phyloP scores from a whole-genome alignment of 2,888 invertebrate genomes.

The Tinea trinotella region DNA sequence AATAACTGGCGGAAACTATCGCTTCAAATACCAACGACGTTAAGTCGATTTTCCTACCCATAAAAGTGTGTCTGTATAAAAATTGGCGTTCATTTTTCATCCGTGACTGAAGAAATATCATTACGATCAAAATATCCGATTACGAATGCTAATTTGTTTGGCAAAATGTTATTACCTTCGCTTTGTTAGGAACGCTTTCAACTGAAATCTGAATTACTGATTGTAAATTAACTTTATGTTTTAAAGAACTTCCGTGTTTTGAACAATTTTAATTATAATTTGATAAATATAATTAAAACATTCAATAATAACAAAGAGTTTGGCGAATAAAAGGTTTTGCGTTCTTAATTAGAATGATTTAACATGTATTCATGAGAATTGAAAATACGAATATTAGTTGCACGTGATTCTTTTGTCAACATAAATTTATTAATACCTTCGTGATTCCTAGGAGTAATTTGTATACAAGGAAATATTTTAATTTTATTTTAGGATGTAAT shows the following conservation, averaged over 20 bases:
- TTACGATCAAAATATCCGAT: conserved; percentile 16
- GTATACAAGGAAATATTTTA: too few species aligned
- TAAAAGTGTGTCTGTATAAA: background rate
- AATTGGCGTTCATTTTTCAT: conserved; percentile 2
- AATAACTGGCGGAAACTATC: background rate
- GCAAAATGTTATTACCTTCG: conserved; percentile 12
- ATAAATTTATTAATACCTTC: too few species aligned
- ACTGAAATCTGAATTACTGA: conserved; percentile 9
- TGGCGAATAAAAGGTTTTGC: background rate
- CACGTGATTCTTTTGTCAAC: too few species aligned
- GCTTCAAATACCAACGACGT: background rate
- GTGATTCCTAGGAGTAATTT: too few species aligned
- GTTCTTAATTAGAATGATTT: too few species aligned
- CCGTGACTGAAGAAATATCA: conserved; percentile 15
- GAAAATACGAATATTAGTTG: too few species aligned
- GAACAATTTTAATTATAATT: background rate
- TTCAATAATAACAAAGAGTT: too few species aligned
- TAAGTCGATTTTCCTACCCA: background rate
- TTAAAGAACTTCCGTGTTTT: background rate
- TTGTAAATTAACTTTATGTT: conserved; percentile 6
- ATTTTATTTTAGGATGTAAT: too few species aligned
- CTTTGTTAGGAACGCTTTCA: conserved; percentile 3
- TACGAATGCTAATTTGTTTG: conserved; percentile 15
- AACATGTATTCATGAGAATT: too few species aligned
- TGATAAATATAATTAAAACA: background rate